Evolutionary conservation across 2,113 vertebrate genomes (phyloP).

Genomic region (Plotosus lineatus): DNA sequence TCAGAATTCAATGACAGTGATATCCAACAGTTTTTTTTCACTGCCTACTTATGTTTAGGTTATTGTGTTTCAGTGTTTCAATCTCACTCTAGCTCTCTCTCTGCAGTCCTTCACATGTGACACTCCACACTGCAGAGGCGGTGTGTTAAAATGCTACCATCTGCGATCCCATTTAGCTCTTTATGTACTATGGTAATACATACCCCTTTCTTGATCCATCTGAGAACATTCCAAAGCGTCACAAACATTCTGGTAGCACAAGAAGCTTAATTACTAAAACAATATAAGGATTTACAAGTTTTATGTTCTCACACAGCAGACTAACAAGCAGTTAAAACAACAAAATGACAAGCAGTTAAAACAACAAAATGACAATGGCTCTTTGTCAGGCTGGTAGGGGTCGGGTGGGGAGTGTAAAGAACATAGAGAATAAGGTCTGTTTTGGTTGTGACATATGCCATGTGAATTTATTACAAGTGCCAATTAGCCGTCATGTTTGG

Average conservation of each 20-base stretch:
- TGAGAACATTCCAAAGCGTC: neutral
- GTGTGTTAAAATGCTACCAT: slow-evolving; percentile 45
- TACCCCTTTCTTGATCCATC: neutral
- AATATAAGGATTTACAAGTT: neutral
- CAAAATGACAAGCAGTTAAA: neutral
- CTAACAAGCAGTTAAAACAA: neutral
- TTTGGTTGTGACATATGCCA: neutral
- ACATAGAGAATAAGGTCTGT: neutral
- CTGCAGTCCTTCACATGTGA: neutral
- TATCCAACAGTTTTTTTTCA: neutral
- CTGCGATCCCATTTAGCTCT: slow-evolving; percentile 36
- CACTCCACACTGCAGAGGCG: slow-evolving; percentile 19
- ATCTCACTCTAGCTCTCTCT: neutral
- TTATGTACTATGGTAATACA: slow-evolving; percentile 35
- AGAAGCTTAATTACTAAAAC: neutral
- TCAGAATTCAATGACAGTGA: neutral
- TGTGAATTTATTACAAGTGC: slow-evolving; percentile 1
- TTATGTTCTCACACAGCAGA: neutral
- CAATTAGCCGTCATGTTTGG: too few relatives aligned
- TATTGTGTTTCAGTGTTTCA: slow-evolving; percentile 1
- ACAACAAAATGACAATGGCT: neutral
- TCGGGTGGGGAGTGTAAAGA: neutral
- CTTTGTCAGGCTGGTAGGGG: neutral
- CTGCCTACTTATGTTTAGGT: neutral
- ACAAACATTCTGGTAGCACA: neutral